Conservation (phyloP, 2,113 vertebrate species). For the Beaufortia kweichowensis region DNA sequence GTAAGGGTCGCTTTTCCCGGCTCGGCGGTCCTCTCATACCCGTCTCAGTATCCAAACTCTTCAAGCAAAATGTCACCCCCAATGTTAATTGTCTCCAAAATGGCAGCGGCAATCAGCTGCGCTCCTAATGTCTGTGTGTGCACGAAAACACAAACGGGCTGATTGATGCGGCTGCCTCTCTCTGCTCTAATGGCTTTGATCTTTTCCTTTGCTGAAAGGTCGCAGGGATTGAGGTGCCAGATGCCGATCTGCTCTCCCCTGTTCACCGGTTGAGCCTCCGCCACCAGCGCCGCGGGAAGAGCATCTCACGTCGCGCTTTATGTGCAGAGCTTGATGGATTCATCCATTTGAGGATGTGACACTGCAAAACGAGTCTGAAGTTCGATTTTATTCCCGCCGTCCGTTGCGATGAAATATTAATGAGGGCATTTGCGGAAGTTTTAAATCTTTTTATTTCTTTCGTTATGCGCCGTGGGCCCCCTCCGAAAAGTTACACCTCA, state of each 20-base stretch:
- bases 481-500: slow-evolving; percentile 42
- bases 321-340: slow-evolving; percentile 55
- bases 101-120: slow-evolving; percentile 55
- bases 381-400: slow-evolving; percentile 57
- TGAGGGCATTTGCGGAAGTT: slow-evolving; percentile 58
- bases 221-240: slow-evolving; percentile 47
- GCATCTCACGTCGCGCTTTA: slow-evolving; percentile 24
- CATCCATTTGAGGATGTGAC: slow-evolving; percentile 57
- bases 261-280: slow-evolving; percentile 19
- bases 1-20: slow-evolving; percentile 9
- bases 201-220: slow-evolving; percentile 58
- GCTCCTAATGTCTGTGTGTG: slow-evolving; percentile 45
- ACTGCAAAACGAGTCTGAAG: slow-evolving; percentile 58
- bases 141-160: slow-evolving; percentile 57
- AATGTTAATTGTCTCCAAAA: slow-evolving; percentile 57
- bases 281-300: background rate
- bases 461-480: slow-evolving; percentile 18
- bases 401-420: slow-evolving; percentile 60
- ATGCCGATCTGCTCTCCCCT: slow-evolving; percentile 37
- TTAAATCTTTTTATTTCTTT: slow-evolving; percentile 46
- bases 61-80: slow-evolving; percentile 49
- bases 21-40: slow-evolving; percentile 34
- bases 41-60: slow-evolving; percentile 34
- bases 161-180: slow-evolving; percentile 54
- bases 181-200: slow-evolving; percentile 57